Base-by-base conservation (phyloP, 2,888 invertebrate genomes). In the Oasisia sp. region DNA sequence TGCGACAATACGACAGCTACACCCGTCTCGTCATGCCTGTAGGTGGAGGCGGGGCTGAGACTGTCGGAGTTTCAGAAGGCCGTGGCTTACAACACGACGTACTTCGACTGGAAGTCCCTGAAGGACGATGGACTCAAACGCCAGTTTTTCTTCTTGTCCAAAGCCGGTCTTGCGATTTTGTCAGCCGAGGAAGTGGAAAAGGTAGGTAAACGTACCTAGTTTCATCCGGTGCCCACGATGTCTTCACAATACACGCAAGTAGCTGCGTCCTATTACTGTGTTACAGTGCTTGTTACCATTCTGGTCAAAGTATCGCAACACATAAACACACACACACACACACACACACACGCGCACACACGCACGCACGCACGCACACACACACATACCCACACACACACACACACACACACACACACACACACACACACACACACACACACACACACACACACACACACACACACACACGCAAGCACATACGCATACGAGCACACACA, bases 21-120 rank as follows among this genome's bases (percentile, higher is more conserved):
- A n/a, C n/a, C 19, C 27, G 19, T 19, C 2, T 74, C 74, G 74
- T 74, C 74, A 2, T 74, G n/a, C 74, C 27, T 74, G 19, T 32
- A 90, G 90, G 90, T 90, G 12, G 32, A 90, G 44, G 90, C 90
- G 7, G 32, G n/a, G 3, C 38, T 90, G 14, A 14, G 19, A 32
- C 32, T 44, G 38, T 44, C 32, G 27, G 56, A 38, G 32, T 91
- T 91, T 56, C 27, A n/a, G 91, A 91, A 91, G n/a, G 32, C n/a
- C 14, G 91, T 91, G 12, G 91, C 56, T 32, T 5, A 38, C 19
- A 32, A n/a, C 38, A 91, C 91, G 14, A 91, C 44, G 32, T n/a
- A 91, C 44, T 91, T 45, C 50, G 56, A 91, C 56, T 91, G 91
- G 91, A 38, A 91, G n/a, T 50, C 44, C 45, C 32, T 91, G 12